phyloP scores from a whole-genome alignment of 1,140 invertebrate genomes.

The Macrobrachium rosenbergii region DNA sequence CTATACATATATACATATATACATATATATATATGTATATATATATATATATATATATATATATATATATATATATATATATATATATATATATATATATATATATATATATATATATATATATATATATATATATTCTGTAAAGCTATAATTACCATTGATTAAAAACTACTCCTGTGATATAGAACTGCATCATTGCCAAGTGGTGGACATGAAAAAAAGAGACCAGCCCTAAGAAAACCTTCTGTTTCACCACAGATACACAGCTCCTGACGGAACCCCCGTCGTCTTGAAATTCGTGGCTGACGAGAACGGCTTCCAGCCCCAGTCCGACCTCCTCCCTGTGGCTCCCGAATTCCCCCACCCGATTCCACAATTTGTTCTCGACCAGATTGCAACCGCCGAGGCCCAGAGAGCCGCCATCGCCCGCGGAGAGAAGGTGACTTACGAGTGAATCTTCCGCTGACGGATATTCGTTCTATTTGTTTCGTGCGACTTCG shows the following conservation, averaged over 20 bases:
- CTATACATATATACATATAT: neutral
- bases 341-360: conserved; percentile 11
- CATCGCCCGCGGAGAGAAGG: conserved; percentile 2
- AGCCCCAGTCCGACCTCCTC: conserved; percentile 40
- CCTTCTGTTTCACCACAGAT: neutral
- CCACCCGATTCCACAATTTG: conserved; percentile 36
- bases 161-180: no score
- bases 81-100: neutral
- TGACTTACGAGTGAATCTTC: no score
- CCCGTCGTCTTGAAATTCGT: conserved; percentile 21
- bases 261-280: conserved; percentile 38
- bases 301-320: conserved; percentile 38
- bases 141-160: no score
- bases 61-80: neutral
- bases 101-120: neutral
- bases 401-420: conserved; percentile 1
- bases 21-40: neutral
- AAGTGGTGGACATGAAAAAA: no score
- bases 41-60: neutral
- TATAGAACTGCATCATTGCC: neutral
- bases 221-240: neutral
- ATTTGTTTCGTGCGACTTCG: no score
- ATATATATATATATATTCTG: neutral
- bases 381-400: conserved; percentile 32
- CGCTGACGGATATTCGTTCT: no score